Evolutionary conservation across 2,113 vertebrate genomes (phyloP).

Genomic region (Propithecus coquereli): DNA sequence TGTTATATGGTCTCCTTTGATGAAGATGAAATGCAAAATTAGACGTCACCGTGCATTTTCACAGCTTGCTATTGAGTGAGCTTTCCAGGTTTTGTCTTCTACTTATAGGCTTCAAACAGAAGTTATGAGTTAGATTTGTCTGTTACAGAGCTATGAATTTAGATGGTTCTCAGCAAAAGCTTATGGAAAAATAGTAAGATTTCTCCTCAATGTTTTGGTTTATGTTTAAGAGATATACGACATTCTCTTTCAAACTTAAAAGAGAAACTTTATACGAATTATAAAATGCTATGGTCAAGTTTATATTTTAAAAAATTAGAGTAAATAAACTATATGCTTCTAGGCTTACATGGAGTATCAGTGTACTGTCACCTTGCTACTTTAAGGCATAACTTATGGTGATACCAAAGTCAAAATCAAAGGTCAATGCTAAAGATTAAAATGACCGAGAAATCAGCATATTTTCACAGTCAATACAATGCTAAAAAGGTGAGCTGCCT

Average conservation of each 20-base stretch:
- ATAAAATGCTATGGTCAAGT: neutral
- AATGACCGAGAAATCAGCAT: neutral
- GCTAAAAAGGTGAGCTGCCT: neutral
- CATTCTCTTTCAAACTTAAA: neutral
- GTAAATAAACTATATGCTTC: neutral
- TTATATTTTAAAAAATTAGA: neutral
- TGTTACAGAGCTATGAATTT: neutral
- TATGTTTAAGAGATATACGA: neutral
- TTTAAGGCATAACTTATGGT: neutral
- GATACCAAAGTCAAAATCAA: neutral
- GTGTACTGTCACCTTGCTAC: neutral
- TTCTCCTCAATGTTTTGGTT: neutral
- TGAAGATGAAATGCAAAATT: neutral
- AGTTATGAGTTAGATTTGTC: neutral
- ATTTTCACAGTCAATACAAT: neutral
- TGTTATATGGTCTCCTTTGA: neutral
- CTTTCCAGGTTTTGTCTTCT: neutral
- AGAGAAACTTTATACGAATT: neutral
- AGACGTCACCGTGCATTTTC: neutral
- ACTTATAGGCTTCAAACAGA: neutral
- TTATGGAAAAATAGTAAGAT: slow-evolving; percentile 7
- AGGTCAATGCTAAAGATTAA: neutral
- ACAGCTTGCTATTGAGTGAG: neutral
- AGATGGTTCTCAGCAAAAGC: neutral
- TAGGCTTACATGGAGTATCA: neutral